phyloP scores from a whole-genome alignment of 1,140 invertebrate species.

The Pogonomyrmex californicus region DNA sequence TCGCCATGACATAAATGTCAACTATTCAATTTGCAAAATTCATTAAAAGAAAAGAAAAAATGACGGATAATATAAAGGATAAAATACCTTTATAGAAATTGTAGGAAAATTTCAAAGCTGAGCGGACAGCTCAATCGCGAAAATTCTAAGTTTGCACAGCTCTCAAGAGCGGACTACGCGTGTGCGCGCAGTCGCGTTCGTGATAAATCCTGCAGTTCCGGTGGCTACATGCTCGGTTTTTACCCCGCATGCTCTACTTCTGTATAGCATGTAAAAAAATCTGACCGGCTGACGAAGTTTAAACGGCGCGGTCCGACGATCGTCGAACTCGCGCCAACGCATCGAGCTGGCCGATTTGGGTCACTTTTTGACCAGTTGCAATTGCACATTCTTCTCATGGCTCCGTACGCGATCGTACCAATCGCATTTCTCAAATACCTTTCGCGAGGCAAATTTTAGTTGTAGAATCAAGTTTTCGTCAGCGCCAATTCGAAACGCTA shows the following conservation, averaged over 20 bases:
- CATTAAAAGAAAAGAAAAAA: neutral
- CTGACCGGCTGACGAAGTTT: conserved; percentile 42
- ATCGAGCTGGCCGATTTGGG: neutral
- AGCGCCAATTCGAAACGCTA: neutral
- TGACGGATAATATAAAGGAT: neutral
- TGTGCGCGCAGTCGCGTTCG: conserved; percentile 8
- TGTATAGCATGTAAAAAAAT: conserved; percentile 32
- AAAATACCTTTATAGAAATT: conserved; percentile 30
- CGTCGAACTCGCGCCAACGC: conserved; percentile 65
- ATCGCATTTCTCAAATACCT: conserved; percentile 55
- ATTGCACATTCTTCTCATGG: conserved; percentile 68
- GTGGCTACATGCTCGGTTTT: conserved; percentile 34
- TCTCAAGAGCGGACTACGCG: neutral
- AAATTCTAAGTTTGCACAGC: conserved; percentile 44
- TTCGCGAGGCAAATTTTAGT: conserved; percentile 15
- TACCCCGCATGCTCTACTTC: conserved; percentile 31
- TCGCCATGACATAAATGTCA: neutral
- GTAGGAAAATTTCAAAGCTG: conserved; percentile 34
- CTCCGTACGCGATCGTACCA: conserved; percentile 23
- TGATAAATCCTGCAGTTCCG: conserved; percentile 54
- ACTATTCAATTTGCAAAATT: neutral
- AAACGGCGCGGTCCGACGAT: neutral
- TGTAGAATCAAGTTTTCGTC: conserved; percentile 16
- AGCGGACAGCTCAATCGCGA: conserved; percentile 52
- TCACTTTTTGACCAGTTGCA: conserved; percentile 61